Evolutionary conservation across 2,888 invertebrate genomes (phyloP), one percentile per base, ranked within the genome.

Genomic region (Harpalus rufipes): DNA sequence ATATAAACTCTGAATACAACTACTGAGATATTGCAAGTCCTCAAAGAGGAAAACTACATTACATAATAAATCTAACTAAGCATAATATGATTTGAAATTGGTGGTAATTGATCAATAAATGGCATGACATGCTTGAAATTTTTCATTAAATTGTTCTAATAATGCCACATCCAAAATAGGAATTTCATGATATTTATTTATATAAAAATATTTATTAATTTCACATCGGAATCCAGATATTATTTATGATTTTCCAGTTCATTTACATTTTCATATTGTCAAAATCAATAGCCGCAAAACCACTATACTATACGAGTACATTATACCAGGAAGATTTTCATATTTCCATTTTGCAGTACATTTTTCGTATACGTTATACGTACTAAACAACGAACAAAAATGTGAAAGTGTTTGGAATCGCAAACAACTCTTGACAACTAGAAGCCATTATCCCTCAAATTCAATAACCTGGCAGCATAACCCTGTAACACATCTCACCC

Each of bases 401-500:
- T 63, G 68, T 72, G 39, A 72, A 41, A 72, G 68, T 72, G 68
- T 72, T 72, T 12, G 0, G 21, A 63, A 25, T 25, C 63, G 63
- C 32, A 63, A 63, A 63, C 63, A 63, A 63, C 63, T 25, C 63
- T 63, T 41, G 39, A 72, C 68, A 72, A 72, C 16, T 72, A 72
- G 68, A 72, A 41, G 68, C 41, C 68, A 72, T 72, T 72, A 72
- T 72, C 41, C 41, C 68, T 72, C 41, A 72, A 72, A 72, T 72
- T 72, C 68, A 72, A 72, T 72, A 72, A 72, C 68, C 39, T 14
- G 16, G 16, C 68, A 72, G 41, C 41, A 72, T 72, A 72, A 72
- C 41, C 68, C 8, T 1, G 68, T 72, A 72, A 72, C 68, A 72
- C 68, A 72, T 72, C 68, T 72, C 68, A 72, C 39, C 68, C 7